A percentile compares a stretch with the other conserved stretches of the same genome.
Evolutionary conservation across 2,797 vertebrate species (phyloP).

Genomic region (Cossypha dichroa): DNA sequence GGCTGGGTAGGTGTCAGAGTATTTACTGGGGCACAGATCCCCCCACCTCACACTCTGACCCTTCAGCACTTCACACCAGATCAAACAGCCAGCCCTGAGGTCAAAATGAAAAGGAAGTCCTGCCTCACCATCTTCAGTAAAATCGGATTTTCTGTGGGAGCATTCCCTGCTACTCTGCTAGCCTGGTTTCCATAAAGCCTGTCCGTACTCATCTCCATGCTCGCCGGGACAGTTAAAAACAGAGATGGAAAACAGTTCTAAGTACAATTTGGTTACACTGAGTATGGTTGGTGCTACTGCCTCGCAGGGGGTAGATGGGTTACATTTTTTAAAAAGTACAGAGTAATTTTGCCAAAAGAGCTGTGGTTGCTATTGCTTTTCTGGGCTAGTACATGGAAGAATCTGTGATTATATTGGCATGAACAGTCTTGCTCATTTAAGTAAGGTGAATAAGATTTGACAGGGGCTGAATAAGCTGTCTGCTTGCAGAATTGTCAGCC

Average conservation of each 20-base stretch:
- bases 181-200: neutral
- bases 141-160: neutral
- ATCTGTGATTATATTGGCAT: neutral
- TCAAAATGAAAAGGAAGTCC: neutral
- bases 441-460: conserved; percentile 11
- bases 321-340: neutral
- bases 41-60: neutral
- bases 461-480: neutral
- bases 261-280: neutral
- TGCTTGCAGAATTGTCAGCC: neutral
- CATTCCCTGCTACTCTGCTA: neutral
- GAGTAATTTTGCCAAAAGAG: neutral
- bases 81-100: neutral
- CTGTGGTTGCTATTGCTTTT: neutral
- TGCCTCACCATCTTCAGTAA: neutral
- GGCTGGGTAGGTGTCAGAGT: neutral
- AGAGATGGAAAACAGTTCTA: neutral
- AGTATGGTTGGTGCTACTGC: neutral
- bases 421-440: neutral
- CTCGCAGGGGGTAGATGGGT: accelerated
- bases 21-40: neutral
- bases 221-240: neutral
- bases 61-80: neutral
- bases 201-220: neutral
- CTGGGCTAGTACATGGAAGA: neutral